Base-by-base conservation (phyloP, 2,113 vertebrate genomes). In the Lycaon pictus region DNA sequence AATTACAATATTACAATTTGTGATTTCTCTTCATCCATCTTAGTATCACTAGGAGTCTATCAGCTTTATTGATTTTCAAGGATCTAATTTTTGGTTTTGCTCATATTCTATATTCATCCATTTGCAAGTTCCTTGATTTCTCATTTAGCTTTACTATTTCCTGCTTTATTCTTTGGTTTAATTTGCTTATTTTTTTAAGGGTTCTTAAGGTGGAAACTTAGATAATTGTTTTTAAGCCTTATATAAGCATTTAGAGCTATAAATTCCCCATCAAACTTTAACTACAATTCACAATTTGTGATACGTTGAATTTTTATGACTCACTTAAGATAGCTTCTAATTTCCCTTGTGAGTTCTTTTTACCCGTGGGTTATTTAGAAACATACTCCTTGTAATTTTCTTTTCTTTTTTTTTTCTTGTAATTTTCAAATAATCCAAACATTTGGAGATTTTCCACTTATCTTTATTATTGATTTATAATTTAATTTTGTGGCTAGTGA, bases 1-100 rank as follows among this genome's bases (percentile, higher is more conserved):
- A 71, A 37, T 43, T 11, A 43, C 5, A 43, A 7, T 43, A 51
- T 58, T 74, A 43, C 86, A 71, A 37, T 43, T 11, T 74, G 27
- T 65, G 56, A 51, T 84, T 88, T 92, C 25, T 91, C 25, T 60
- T 92, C 76, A 65, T 81, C 7, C 20, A 76, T 96, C 89, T 87
- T 90, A 62, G 6, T 82, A 43, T 80, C 51, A 19, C 29, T 60
- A 20, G 72, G 11, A 19, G 0, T 27, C 84, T 83, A 65, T 43
- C 3, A 56, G 15, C 71, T 87, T 72, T 72, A 43, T 60, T 76
- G 76, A 22, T 83, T 88, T 96, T 76, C 35, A 43, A 62, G 43
- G 19, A 16, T 13, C 32, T 65, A 37, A 7, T 20, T 37, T 93
- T 85, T n/a, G 62, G 6, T 43, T 93, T 95, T 60, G 19, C 76